Conservation (phyloP, 2,113 vertebrate species). For the Puntigrus tetrazona region DNA sequence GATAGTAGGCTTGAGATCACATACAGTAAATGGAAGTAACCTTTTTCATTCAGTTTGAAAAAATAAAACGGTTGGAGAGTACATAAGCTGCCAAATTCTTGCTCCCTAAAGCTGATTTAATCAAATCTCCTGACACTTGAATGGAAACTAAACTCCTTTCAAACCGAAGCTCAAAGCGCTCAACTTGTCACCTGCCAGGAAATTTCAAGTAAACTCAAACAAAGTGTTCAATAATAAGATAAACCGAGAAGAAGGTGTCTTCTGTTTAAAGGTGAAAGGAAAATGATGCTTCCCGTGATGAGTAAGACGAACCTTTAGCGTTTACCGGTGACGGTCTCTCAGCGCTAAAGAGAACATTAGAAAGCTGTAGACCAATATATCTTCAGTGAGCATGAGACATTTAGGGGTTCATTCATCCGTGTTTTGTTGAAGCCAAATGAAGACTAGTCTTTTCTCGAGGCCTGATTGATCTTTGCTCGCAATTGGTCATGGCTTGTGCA, state of each 20-base stretch:
- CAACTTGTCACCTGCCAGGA: slow-evolving; percentile 45
- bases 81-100: slow-evolving; percentile 36
- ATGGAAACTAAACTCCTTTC: slow-evolving; percentile 42
- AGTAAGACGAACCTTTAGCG: background rate
- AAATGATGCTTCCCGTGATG: background rate
- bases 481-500: slow-evolving; percentile 64
- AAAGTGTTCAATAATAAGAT: slow-evolving; percentile 38
- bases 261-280: slow-evolving; percentile 11
- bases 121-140: slow-evolving; percentile 43
- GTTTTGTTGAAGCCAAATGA: background rate
- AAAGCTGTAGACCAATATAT: background rate
- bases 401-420: background rate
- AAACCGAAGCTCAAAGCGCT: slow-evolving; percentile 5
- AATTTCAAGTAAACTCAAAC: slow-evolving; percentile 19
- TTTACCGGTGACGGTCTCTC: background rate
- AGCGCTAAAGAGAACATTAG: background rate
- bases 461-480: slow-evolving; percentile 69
- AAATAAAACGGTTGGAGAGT: background rate
- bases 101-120: slow-evolving; percentile 34
- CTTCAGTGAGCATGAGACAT: slow-evolving; percentile 19
- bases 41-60: background rate
- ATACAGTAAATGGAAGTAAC: background rate
- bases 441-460: slow-evolving; percentile 58
- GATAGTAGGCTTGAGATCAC: background rate
- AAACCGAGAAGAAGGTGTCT: slow-evolving; percentile 16